phyloP scores from a whole-genome alignment of 2,888 invertebrate genomes.

The Lasioglossum calceatum region DNA sequence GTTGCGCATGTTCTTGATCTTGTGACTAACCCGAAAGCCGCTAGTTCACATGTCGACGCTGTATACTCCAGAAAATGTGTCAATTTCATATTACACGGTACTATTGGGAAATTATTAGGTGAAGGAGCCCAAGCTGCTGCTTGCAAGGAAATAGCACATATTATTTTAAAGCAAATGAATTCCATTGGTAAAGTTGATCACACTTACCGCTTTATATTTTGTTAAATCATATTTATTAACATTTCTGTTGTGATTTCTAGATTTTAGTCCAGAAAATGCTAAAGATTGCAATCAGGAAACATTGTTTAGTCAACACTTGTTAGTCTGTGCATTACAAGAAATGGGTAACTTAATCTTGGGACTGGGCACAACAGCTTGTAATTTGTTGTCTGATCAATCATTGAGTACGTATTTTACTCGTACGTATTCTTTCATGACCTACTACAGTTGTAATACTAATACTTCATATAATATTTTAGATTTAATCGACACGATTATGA shows the following conservation, averaged over 20 bases:
- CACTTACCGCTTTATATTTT: not conserved
- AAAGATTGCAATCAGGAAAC: conserved; percentile 97
- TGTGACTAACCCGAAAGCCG: conserved; percentile 97
- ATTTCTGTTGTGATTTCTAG: conserved; percentile 80
- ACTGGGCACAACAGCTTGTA: conserved; percentile 97
- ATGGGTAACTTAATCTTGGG: conserved; percentile 95
- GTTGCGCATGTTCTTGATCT: conserved; percentile 96
- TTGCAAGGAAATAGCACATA: conserved; percentile 96
- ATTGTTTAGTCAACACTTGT: conserved; percentile 94
- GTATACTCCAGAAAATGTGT: conserved; percentile 99
- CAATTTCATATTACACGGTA: conserved; percentile 96
- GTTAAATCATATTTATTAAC: conserved; percentile 6
- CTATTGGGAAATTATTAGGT: conserved; percentile 96
- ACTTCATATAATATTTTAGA: conserved; percentile 83
- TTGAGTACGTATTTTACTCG: conserved; percentile 86
- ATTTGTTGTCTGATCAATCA: conserved; percentile 94
- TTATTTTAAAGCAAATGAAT: conserved; percentile 97
- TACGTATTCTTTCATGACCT: not conserved
- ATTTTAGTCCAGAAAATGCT: conserved; percentile 96
- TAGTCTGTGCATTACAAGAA: conserved; percentile 97
- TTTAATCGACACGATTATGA: conserved; percentile 91
- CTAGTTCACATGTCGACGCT: conserved; percentile 98
- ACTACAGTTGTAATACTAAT: not conserved
- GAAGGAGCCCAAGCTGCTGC: conserved; percentile 99
- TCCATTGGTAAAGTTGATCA: conserved; percentile 87